phyloP scores from a whole-genome alignment of 2,888 invertebrate species.

The Thyatira batis region DNA sequence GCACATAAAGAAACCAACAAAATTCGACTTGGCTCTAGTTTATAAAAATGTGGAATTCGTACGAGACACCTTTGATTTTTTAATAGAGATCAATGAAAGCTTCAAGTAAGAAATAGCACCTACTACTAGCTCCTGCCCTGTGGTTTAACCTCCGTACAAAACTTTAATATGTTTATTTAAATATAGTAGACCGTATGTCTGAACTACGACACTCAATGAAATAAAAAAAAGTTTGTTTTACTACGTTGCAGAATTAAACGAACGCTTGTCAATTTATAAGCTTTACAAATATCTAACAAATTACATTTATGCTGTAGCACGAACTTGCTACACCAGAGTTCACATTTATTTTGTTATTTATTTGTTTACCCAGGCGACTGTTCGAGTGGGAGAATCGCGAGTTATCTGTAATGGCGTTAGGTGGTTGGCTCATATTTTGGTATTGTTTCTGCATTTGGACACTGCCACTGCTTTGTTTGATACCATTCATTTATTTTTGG shows the following conservation, averaged over 20 bases:
- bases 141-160: no score
- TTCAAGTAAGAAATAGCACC: conserved; percentile 55
- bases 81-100: conserved; percentile 50
- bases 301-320: no score
- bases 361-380: conserved; percentile 43
- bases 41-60: conserved; percentile 65
- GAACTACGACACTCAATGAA: no score
- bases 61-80: conserved; percentile 46
- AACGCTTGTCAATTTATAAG: no score
- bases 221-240: no score
- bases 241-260: no score
- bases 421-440: conserved; percentile 63
- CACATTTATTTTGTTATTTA: conserved; percentile 5
- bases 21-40: conserved; percentile 60
- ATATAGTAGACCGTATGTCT: no score
- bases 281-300: no score
- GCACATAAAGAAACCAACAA: conserved; percentile 56
- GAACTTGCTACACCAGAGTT: conserved; percentile 3
- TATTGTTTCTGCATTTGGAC: conserved; percentile 58
- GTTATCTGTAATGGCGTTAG: conserved; percentile 41
- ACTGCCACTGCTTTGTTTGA: conserved; percentile 50
- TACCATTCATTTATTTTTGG: conserved; percentile 55
- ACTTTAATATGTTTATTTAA: no score
- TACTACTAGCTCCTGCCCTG: no score
- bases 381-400: conserved; percentile 72